Percentiles rank a stretch among this genome's conserved stretches.
These are phyloP conservation scores for Phenganax marumi DNA, from an alignment of 92 coral and sea anemone species.

Conservation along the genomic window DNA sequence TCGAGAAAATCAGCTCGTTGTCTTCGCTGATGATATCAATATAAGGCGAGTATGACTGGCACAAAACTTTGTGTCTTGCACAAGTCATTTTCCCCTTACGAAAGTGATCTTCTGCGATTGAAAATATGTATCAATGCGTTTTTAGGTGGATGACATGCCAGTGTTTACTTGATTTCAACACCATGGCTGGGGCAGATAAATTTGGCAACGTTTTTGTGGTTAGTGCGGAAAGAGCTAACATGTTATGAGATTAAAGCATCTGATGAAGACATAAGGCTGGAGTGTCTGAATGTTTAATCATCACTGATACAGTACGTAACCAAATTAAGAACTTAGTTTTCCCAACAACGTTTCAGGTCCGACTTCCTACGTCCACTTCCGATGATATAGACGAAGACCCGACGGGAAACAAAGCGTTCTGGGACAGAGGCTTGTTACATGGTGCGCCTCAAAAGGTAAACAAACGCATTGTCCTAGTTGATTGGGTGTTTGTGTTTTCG, in stretches of 20 bases:
- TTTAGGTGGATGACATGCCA: conserved; percentile 90
- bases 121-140: not conserved
- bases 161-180: conserved; percentile 80
- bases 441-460: conserved; percentile 97
- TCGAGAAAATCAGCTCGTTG: conserved; percentile 88
- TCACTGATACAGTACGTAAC: no score
- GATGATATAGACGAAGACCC: conserved; percentile 99
- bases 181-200: conserved; percentile 92
- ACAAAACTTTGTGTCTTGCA: not conserved
- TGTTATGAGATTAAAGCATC: not conserved
- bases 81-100: not conserved
- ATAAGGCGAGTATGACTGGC: conserved; percentile 63
- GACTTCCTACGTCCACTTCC: conserved; percentile 70
- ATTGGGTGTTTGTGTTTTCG: no score
- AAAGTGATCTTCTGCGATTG: not conserved
- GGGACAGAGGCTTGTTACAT: conserved; percentile 95
- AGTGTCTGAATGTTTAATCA: no score
- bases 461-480: not conserved
- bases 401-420: conserved; percentile 98
- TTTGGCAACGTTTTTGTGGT: conserved; percentile 94
- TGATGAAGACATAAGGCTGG: no score
- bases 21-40: conserved; percentile 96
- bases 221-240: conserved; percentile 32
- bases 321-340: not conserved
- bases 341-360: conserved; percentile 56